Evolutionary conservation across 2,888 invertebrate genomes (phyloP), one percentile per base, ranked within the genome.

Genomic region (Helobdella robusta): DNA sequence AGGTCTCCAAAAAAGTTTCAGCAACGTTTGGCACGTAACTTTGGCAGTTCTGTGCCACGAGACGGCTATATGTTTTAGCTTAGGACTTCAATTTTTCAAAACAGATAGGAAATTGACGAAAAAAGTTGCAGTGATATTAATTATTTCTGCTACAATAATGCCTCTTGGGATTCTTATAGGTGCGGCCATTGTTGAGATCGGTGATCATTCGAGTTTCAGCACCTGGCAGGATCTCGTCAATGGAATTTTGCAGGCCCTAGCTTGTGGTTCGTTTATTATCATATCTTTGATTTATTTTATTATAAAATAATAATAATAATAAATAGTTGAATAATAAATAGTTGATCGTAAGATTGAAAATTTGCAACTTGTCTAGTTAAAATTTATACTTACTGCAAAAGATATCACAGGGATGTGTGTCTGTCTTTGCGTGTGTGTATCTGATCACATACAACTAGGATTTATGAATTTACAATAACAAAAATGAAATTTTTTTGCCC

Each of bases 21-120:
- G 56, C 4, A 66, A 69, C 23, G 73, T 75, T 1, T 71, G 81
- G 71, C 75, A 80, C 69, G 74, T 72, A 46, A 68, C 70, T 4
- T 32, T 82, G 11, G 83, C 83, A 1, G 79, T 84, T 20, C 70
- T 79, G 28, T 75, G 83, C 50, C 84, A 84, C 75, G 84, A 84
- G 70, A 74, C 79, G 15, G 77, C 83, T 23, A 80, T 84, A 64
- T 82, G 83, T 25, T 82, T 84, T 73, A 81, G 82, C 59, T 72
- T 84, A 2, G 83, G 83, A 1, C 74, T 84, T 28, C 80, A 79
- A 68, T 72, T 71, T 23, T 68, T 67, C 36, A 70, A 70, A 40
- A 65, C 64, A 2, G 62, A 62, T 20, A 46, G 44, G 32, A 23
- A n/a, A 6, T 25, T 62, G 32, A 56, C 20, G 1, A 56, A 56